These are phyloP conservation scores for Nudaria mundana DNA, from an alignment of 2,888 invertebrate species.

Conservation along the genomic window DNA sequence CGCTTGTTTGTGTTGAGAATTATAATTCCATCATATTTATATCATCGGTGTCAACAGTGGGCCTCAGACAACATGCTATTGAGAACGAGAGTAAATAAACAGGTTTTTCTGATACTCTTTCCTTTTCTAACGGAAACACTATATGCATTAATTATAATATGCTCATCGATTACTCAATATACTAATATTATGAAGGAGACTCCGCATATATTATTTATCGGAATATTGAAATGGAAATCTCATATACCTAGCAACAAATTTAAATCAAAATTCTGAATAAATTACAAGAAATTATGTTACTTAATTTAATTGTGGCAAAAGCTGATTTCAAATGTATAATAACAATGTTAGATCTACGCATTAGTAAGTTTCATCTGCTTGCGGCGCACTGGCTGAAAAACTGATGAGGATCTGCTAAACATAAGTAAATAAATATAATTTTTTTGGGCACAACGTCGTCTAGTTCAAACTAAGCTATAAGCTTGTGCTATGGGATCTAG, in stretches of 20 bases:
- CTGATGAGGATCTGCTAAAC: no score
- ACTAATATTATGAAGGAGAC: constrained; percentile 36
- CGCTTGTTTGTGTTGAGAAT: constrained; percentile 64
- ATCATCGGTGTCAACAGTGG: constrained; percentile 53
- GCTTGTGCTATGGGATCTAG: neutral
- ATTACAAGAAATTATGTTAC: no score
- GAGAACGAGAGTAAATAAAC: constrained; percentile 59
- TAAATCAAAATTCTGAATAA: no score
- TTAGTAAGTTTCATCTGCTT: no score
- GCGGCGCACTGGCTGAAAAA: no score
- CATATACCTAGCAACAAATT: no score
- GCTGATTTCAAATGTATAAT: no score
- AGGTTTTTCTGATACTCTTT: constrained; percentile 55
- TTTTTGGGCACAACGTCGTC: neutral
- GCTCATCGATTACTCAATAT: constrained; percentile 59
- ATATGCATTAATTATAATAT: constrained; percentile 64
- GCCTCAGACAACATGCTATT: constrained; percentile 44
- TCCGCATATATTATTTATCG: constrained; percentile 32
- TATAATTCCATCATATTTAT: constrained; percentile 69
- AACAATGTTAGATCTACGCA: no score
- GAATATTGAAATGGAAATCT: no score
- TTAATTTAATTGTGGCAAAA: no score
- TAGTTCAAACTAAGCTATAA: neutral
- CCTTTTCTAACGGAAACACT: constrained; percentile 69
- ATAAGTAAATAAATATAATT: no score